phyloP scores from a whole-genome alignment of 2,113 vertebrate genomes.

The Ictalurus punctatus region DNA sequence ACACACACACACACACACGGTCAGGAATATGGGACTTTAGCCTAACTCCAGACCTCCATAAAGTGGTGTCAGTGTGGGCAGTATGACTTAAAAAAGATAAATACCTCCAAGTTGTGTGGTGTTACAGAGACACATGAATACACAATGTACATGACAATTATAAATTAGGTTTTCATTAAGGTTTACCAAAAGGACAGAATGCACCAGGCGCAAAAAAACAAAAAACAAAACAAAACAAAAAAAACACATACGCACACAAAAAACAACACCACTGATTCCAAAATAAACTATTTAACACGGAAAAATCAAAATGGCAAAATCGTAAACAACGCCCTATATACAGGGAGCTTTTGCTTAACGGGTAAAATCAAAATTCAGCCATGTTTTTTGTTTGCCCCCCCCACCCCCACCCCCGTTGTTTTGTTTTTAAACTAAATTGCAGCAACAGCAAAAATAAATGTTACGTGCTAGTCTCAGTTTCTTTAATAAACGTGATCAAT shows the following conservation, averaged over 20 bases:
- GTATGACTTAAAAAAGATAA: not conserved
- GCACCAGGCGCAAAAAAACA: not conserved
- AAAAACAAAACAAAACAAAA: not conserved
- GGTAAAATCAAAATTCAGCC: not conserved
- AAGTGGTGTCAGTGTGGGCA: not conserved
- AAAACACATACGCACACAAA: too few species aligned
- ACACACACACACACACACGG: not conserved
- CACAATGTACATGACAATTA: not conserved
- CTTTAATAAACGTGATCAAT: not conserved
- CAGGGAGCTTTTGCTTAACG: not conserved
- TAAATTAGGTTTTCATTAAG: not conserved
- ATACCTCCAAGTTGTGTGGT: not conserved
- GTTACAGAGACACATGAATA: not conserved
- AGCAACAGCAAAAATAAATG: not conserved
- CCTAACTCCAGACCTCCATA: not conserved
- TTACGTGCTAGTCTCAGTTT: not conserved
- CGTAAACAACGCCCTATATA: not conserved
- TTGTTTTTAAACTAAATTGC: not conserved
- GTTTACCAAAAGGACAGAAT: not conserved
- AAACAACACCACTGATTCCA: not conserved
- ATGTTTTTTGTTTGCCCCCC: not conserved
- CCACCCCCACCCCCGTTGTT: not conserved
- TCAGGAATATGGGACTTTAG: not conserved
- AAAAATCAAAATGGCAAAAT: not conserved
- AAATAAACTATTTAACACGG: not conserved